Percentiles rank a stretch among this genome's conserved stretches.
phyloP scores from a whole-genome alignment of 1,140 invertebrate species.

The Euglossa dilemma region DNA sequence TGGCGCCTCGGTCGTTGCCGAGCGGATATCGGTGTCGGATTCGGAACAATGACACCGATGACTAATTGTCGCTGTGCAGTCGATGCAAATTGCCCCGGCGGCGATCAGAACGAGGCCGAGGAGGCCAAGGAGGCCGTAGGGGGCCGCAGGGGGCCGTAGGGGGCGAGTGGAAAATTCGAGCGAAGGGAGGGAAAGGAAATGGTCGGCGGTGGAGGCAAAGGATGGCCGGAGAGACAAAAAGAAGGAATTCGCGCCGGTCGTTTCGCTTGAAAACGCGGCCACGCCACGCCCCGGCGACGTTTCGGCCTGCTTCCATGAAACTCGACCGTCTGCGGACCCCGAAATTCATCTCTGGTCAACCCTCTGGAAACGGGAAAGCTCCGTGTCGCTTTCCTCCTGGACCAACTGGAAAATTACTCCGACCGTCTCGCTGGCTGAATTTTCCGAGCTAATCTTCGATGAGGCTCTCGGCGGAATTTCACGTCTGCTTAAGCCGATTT shows the following conservation, averaged over 20 bases:
- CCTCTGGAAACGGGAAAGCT: slow-evolving; percentile 4
- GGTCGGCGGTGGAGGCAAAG: not conserved
- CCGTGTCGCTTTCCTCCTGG: not conserved
- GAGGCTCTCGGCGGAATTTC: too few species aligned
- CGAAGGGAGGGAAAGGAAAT: too few species aligned
- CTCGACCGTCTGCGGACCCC: slow-evolving; percentile 64
- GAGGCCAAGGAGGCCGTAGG: not conserved
- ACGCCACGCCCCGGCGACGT: slow-evolving; percentile 75
- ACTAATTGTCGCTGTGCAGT: slow-evolving; percentile 24
- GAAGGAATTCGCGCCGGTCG: slow-evolving; percentile 44
- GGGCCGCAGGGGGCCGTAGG: not conserved
- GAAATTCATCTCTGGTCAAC: slow-evolving; percentile 21
- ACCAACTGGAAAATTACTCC: not conserved
- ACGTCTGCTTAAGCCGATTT: too few species aligned
- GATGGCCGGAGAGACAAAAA: slow-evolving; percentile 20
- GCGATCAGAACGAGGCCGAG: too few species aligned
- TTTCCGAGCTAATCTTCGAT: too few species aligned
- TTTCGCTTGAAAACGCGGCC: slow-evolving; percentile 8
- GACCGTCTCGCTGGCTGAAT: not conserved
- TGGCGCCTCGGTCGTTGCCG: slow-evolving; percentile 30
- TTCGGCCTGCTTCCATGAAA: slow-evolving; percentile 65
- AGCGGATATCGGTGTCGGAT: slow-evolving; percentile 30
- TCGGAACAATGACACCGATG: slow-evolving; percentile 42
- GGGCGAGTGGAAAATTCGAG: slow-evolving; percentile 2
- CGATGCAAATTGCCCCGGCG: slow-evolving; percentile 32